A percentile compares a stretch with the other conserved stretches of the same genome.
phyloP scores from a whole-genome alignment of 2,113 vertebrate genomes.

The Ciconia stormi region DNA sequence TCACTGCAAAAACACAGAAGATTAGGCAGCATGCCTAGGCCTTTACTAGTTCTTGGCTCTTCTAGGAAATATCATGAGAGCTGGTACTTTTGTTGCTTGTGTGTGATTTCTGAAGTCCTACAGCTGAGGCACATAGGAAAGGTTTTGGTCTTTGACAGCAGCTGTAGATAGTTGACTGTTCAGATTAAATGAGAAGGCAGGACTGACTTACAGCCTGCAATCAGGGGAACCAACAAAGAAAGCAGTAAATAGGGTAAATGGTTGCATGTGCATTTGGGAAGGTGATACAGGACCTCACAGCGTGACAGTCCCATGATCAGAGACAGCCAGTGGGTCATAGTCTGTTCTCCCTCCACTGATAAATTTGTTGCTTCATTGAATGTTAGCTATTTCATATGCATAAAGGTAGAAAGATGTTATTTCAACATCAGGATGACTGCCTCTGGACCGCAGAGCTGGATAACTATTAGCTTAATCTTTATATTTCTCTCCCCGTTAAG shows the following conservation, averaged over 20 bases:
- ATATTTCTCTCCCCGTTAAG: not conserved
- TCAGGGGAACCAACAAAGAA: not conserved
- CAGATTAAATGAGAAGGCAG: not conserved
- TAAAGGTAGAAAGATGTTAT: not conserved
- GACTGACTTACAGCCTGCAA: accelerated
- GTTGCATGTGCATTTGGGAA: not conserved
- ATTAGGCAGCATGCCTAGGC: accelerated
- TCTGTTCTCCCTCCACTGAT: not conserved
- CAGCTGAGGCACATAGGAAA: not conserved
- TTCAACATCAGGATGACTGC: not conserved
- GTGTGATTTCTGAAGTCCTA: not conserved
- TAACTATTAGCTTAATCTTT: not conserved
- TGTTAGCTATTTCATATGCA: not conserved
- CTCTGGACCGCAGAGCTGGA: not conserved
- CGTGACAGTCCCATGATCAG: accelerated
- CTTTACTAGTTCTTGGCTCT: too few species aligned
- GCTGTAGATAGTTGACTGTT: not conserved
- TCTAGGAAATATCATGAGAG: not conserved
- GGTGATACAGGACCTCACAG: too few species aligned
- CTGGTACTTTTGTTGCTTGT: not conserved
- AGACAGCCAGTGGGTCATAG: not conserved
- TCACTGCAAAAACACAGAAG: accelerated
- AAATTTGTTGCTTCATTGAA: not conserved
- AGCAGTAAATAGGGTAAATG: not conserved
- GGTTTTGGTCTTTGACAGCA: not conserved